Base-by-base conservation (phyloP, 2,113 vertebrate species). In the Ophthalmolycus amberensis region DNA sequence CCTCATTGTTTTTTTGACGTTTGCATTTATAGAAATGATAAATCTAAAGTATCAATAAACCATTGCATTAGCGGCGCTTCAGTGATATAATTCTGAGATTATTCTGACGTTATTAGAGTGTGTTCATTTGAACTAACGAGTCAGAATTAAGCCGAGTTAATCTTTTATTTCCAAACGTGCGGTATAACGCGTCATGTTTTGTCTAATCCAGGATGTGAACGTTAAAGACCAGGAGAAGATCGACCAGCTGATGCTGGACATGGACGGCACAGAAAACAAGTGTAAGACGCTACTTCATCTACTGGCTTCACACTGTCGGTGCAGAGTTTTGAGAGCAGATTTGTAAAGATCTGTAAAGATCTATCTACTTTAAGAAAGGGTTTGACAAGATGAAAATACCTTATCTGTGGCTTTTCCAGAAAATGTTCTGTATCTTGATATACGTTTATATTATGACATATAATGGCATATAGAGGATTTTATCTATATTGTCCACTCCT, bases 241-340 rank as follows among this genome's bases (percentile, higher is more conserved):
- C 2, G 98, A 99, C 93, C 94, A 97, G 67, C 95, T 99, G 93
- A 99, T 99, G 98, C 90, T 99, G 56, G 97, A 97, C 72, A 99
- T 99, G 98, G 98, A 99, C n/a, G 98, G 97, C 64, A 96, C 98
- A 1, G 98, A 99, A 7, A 99, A 99, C 86, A 99, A 99, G 85
- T 98, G 98, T 99, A 95, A 97, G 98, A 90, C 18, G 18, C 32
- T 29, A 2, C 20, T 25, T 34, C 9, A 29, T 62, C 15, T 16
- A 18, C 8, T 22, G 50, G 7, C 50, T 52, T 22, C 20, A 52
- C 48, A 1, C 9, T 50, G 6, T 50, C 18, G 6, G 18, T 50
- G 48, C 7, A 50, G 48, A 20, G 46, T 50, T 44, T 44, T 50
- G 46, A 20, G 16, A 50, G 14, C 3, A 18, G 46, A 48, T 48